These are phyloP conservation scores for Manduca sexta DNA, from an alignment of 1,140 invertebrate genomes.

Conservation along the genomic window DNA sequence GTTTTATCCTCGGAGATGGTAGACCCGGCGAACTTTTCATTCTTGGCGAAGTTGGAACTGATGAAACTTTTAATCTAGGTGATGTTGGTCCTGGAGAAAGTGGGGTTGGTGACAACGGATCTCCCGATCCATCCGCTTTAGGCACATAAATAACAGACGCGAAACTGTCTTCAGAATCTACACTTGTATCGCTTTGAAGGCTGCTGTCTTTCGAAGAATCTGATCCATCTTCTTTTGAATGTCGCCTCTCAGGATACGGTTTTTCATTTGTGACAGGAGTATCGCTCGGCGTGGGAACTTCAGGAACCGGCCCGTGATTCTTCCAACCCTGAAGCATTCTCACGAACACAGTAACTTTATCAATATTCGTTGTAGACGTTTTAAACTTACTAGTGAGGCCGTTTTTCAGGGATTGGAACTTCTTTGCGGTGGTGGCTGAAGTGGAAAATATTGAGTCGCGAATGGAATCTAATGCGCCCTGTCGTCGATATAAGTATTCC, in stretches of 20 bases:
- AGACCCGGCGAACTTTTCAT: slow-evolving; percentile 75
- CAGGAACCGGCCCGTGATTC: slow-evolving; percentile 68
- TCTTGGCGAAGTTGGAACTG: slow-evolving; percentile 82
- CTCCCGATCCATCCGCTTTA: slow-evolving; percentile 73
- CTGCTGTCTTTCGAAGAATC: slow-evolving; percentile 94
- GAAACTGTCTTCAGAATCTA: slow-evolving; percentile 94
- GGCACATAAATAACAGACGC: slow-evolving; percentile 93
- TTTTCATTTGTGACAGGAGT: slow-evolving; percentile 49
- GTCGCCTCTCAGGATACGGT: slow-evolving; percentile 52
- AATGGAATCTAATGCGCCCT: slow-evolving; percentile 80
- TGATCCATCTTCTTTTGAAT: slow-evolving; percentile 84
- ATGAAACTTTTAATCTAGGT: slow-evolving; percentile 75
- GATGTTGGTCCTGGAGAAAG: slow-evolving; percentile 76
- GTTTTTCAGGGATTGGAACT: slow-evolving; percentile 88
- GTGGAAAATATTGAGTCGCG: slow-evolving; percentile 82
- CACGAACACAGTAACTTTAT: slow-evolving; percentile 85
- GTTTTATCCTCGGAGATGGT: slow-evolving; percentile 77
- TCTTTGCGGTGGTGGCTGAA: slow-evolving; percentile 81
- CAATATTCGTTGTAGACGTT: slow-evolving; percentile 85
- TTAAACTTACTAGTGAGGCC: slow-evolving; percentile 86
- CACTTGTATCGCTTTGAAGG: slow-evolving; percentile 92
- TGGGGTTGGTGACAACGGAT: slow-evolving; percentile 74
- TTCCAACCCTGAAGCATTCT: slow-evolving; percentile 86
- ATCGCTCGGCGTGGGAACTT: slow-evolving; percentile 63
- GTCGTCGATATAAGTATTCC: slow-evolving; percentile 84